Conservation (phyloP, 2,113 vertebrate species). For the Pseudopipra pipra region DNA sequence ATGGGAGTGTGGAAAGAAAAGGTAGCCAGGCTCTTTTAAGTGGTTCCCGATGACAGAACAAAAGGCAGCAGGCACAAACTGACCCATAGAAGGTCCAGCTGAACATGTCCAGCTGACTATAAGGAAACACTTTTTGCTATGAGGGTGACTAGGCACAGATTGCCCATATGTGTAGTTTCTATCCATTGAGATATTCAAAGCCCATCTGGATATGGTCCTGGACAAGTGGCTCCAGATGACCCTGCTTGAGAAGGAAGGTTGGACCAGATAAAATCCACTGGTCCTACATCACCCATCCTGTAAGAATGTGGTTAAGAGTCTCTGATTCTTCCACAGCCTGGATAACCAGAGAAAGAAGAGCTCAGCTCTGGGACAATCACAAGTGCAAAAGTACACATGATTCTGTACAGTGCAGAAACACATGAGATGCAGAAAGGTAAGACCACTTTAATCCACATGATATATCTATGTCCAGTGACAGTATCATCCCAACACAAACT, state of each 20-base stretch:
- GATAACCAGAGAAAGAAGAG: background rate
- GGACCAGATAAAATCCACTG: background rate
- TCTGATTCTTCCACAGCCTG: background rate
- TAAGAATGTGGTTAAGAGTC: background rate
- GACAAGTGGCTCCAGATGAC: background rate
- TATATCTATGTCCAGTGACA: background rate
- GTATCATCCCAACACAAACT: background rate
- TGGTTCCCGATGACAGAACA: background rate
- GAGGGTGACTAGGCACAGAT: background rate
- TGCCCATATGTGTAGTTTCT: background rate
- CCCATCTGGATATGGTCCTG: background rate
- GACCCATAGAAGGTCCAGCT: background rate
- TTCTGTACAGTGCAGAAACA: background rate
- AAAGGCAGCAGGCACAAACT: background rate
- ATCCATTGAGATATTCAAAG: background rate
- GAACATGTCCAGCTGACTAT: background rate
- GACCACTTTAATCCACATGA: background rate
- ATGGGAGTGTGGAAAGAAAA: background rate
- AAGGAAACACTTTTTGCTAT: background rate
- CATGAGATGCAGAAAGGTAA: background rate
- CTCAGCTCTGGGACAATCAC: background rate
- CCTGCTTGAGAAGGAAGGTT: background rate
- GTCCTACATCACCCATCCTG: background rate
- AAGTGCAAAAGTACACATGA: background rate
- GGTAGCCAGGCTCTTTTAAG: background rate